A percentile compares a stretch with the other conserved stretches of the same genome.
These are phyloP conservation scores for Psylliodes chrysocephalus DNA, from an alignment of 2,888 invertebrate genomes.

Conservation along the genomic window DNA sequence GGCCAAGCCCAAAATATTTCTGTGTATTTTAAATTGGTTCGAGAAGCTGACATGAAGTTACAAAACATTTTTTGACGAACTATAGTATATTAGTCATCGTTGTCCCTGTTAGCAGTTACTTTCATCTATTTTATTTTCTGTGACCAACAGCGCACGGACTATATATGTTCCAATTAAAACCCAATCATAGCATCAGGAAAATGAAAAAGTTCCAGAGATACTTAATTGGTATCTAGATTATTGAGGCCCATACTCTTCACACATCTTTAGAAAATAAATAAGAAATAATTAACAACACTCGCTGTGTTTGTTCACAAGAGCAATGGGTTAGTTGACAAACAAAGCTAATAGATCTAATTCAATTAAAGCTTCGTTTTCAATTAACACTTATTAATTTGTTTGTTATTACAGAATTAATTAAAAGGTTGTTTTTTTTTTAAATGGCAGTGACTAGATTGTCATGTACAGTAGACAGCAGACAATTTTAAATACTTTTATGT, in stretches of 20 bases:
- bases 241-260: conserved; percentile 29
- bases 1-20: too few species aligned
- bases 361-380: conserved; percentile 57
- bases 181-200: conserved; percentile 44
- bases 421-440: conserved; percentile 51
- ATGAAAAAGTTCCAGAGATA: conserved; percentile 43
- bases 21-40: too few species aligned
- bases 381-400: conserved; percentile 58
- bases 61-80: too few species aligned
- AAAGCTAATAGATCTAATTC: conserved; percentile 56
- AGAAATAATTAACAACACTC: conserved; percentile 58
- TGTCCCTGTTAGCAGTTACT: too few species aligned
- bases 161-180: conserved; percentile 40
- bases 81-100: too few species aligned
- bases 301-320: conserved; percentile 58
- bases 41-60: too few species aligned
- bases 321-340: conserved; percentile 47
- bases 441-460: conserved; percentile 15
- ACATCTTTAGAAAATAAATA: conserved; percentile 50
- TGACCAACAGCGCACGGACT: not conserved
- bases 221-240: conserved; percentile 47
- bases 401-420: conserved; percentile 56
- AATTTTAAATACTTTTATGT: too few species aligned
- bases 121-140: too few species aligned
- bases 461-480: too few species aligned